phyloP scores from a whole-genome alignment of 2,797 vertebrate species.

The Lagorchestes hirsutus region DNA sequence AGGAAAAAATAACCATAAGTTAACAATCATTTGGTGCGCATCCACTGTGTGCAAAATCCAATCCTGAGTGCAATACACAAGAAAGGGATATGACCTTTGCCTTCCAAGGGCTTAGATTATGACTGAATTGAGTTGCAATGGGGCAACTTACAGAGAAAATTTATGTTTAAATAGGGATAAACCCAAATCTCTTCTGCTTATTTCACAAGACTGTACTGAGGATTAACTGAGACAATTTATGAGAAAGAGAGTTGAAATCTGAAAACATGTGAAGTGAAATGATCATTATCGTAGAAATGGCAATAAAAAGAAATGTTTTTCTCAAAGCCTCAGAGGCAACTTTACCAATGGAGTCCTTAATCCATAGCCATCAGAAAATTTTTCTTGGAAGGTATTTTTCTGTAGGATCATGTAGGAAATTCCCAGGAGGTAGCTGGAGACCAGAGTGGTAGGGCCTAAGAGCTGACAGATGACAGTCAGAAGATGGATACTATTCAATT shows the following conservation, averaged over 20 bases:
- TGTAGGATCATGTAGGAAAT: neutral
- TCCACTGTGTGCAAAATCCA: neutral
- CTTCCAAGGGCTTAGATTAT: neutral
- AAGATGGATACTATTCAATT: neutral
- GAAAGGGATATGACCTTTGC: neutral
- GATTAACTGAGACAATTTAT: neutral
- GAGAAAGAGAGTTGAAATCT: neutral
- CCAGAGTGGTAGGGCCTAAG: neutral
- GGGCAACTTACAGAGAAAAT: neutral
- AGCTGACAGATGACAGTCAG: neutral
- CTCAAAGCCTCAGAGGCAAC: neutral
- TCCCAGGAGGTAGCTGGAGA: neutral
- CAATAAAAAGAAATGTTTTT: neutral
- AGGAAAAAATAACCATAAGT: slow-evolving; percentile 6
- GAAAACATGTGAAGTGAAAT: neutral
- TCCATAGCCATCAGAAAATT: neutral
- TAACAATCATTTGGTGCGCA: neutral
- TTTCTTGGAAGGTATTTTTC: neutral
- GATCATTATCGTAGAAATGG: neutral
- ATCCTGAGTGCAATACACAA: neutral
- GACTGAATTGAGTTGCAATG: neutral
- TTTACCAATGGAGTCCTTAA: neutral
- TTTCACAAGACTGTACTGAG: neutral
- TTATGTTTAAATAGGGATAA: neutral
- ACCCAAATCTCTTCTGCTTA: neutral